A percentile compares a stretch with the other conserved stretches of the same genome.
These are phyloP conservation scores for Baccha elongata DNA, from an alignment of 2,888 invertebrate genomes.

Conservation along the genomic window DNA sequence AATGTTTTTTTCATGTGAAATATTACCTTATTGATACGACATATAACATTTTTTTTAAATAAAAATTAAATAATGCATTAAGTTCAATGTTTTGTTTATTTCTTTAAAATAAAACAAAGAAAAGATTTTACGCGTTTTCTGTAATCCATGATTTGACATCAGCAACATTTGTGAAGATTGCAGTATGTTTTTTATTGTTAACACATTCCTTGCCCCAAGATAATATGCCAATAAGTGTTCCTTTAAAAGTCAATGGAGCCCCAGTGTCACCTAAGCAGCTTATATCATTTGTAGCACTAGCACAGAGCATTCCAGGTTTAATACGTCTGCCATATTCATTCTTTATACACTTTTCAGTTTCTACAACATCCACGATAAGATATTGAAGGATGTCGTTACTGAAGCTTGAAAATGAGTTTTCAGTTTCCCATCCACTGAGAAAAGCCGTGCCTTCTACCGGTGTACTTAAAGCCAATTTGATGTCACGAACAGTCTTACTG, in stretches of 20 bases:
- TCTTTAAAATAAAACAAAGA: no score
- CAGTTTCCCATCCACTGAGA: slow-evolving; percentile 76
- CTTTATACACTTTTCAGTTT: neutral
- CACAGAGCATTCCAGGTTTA: slow-evolving; percentile 7
- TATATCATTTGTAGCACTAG: neutral
- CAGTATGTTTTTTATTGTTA: slow-evolving; percentile 75
- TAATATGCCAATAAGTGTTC: slow-evolving; percentile 77
- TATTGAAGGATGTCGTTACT: neutral
- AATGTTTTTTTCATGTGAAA: no score
- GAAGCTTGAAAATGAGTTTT: slow-evolving; percentile 62
- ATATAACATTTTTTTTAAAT: no score
- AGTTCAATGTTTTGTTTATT: no score
- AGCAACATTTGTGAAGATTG: slow-evolving; percentile 77
- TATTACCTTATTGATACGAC: no score
- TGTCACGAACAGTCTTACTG: slow-evolving; percentile 80
- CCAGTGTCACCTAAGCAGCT: slow-evolving; percentile 76
- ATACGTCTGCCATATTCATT: neutral
- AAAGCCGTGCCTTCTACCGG: slow-evolving; percentile 74
- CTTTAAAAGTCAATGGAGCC: slow-evolving; percentile 54
- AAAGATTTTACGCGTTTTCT: slow-evolving; percentile 58
- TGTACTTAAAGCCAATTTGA: slow-evolving; percentile 80
- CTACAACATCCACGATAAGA: slow-evolving; percentile 7
- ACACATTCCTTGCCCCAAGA: slow-evolving; percentile 78
- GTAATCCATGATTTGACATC: slow-evolving; percentile 68
- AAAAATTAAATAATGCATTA: no score